phyloP scores from a whole-genome alignment of 1,140 invertebrate species.

The Subanguina moxae region DNA sequence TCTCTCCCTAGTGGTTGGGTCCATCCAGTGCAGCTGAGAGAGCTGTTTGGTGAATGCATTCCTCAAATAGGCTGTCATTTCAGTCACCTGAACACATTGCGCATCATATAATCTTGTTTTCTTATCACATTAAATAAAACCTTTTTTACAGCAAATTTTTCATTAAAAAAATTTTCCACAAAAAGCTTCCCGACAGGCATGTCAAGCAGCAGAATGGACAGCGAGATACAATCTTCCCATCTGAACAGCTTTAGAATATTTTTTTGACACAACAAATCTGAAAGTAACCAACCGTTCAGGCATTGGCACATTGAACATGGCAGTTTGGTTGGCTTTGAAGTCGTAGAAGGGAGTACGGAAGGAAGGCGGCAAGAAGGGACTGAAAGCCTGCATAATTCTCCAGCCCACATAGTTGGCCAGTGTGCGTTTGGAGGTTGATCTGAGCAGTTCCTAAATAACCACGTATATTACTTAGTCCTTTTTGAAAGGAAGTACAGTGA shows the following conservation, averaged over 20 bases:
- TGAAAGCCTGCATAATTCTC: constrained; percentile 51
- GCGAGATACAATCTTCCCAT: constrained; percentile 54
- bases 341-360: constrained; percentile 47
- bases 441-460: constrained; percentile 60
- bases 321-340: constrained; percentile 53
- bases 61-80: constrained; percentile 55
- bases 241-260: neutral
- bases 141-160: constrained; percentile 48
- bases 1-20: constrained; percentile 50
- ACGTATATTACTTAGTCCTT: neutral
- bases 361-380: constrained; percentile 46
- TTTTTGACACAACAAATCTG: neutral
- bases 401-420: constrained; percentile 57
- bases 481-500: too few species aligned
- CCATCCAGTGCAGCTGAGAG: constrained; percentile 56
- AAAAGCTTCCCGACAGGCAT: constrained; percentile 57
- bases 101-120: neutral
- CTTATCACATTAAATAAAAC: constrained; percentile 13
- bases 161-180: constrained; percentile 54
- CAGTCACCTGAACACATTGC: constrained; percentile 39
- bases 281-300: constrained; percentile 29
- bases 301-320: constrained; percentile 37
- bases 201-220: constrained; percentile 49
- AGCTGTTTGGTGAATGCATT: constrained; percentile 52
- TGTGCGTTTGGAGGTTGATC: constrained; percentile 65